Evolutionary conservation across 2,113 vertebrate genomes (phyloP), one percentile per base, ranked within the genome.

Genomic region (Cheilinus undulatus): DNA sequence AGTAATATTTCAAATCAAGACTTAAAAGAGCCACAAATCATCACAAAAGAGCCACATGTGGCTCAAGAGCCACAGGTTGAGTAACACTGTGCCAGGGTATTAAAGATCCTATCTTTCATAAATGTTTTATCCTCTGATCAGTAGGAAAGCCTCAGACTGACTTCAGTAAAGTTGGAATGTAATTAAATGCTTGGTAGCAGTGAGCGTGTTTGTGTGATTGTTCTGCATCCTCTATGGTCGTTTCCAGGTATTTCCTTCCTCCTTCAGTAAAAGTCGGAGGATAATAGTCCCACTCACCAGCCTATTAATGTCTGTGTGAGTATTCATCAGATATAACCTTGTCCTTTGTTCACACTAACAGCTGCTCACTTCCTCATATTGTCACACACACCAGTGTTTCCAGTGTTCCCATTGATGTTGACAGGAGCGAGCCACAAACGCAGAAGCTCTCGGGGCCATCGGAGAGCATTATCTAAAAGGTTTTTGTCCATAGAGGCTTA

Each of bases 281-380:
- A 42, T 42, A 42, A 19, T 42, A 19, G 40, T 42, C 5, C 40
- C 3, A 19, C 36, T 13, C 2, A 11, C 12, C 6, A 38, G 14
- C 36, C 36, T 38, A 2, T 34, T 6, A 14, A 20, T 34, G 46
- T 76, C 15, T 73, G 53, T 36, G 60, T 53, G 60, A 19, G 40
- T 42, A 40, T 24, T 43, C 17, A 12, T 56, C 12, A 36, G 28
- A 63, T 26, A 46, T 30, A 28, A 45, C 49, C 10, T 15, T 5
- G 23, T 23, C 38, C 42, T 82, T 89, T 88, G 89, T 91, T 84
- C 40, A 23, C 23, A 69, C 30, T 68, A 80, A 57, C 34, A 63
- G 60, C 67, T 32, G 67, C 64, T 49, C 17, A 82, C 65, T 91
- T 92, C 91, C 90, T 84, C 42, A 14, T 58, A 83, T 87, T 90